Conservation (phyloP, 2,888 invertebrate species). For the Apamea crenata region DNA sequence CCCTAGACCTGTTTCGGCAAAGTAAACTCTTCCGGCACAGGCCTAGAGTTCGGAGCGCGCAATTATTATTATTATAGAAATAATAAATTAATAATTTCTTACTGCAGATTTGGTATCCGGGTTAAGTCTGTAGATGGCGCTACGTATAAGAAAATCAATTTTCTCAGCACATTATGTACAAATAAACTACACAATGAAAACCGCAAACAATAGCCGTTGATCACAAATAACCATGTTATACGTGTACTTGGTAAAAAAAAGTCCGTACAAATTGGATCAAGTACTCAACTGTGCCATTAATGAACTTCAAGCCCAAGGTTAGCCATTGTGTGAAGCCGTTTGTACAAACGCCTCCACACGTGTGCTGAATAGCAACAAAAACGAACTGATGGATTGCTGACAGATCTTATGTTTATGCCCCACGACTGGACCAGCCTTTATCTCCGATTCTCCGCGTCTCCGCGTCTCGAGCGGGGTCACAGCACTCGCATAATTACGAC, state of each 20-base stretch:
- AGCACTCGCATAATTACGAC: slow-evolving; percentile 57
- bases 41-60: too few relatives aligned
- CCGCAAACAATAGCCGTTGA: slow-evolving; percentile 39
- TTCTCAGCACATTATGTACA: neutral
- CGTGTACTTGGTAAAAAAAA: slow-evolving; percentile 49
- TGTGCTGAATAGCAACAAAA: slow-evolving; percentile 73
- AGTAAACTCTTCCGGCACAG: too few relatives aligned
- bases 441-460: slow-evolving; percentile 45
- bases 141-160: slow-evolving; percentile 20
- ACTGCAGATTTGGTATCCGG: neutral
- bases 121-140: slow-evolving; percentile 23
- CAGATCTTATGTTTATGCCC: slow-evolving; percentile 66
- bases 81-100: neutral
- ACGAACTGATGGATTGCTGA: slow-evolving; percentile 73
- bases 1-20: too few relatives aligned
- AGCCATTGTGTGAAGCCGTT: slow-evolving; percentile 71
- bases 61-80: too few relatives aligned
- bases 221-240: slow-evolving; percentile 53
- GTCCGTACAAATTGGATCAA: slow-evolving; percentile 61
- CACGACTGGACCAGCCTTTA: slow-evolving; percentile 58
- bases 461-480: slow-evolving; percentile 59
- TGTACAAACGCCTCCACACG: slow-evolving; percentile 73
- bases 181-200: slow-evolving; percentile 29
- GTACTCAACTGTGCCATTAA: slow-evolving; percentile 63
- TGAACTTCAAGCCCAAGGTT: slow-evolving; percentile 74